phyloP scores from a whole-genome alignment of 2,797 vertebrate genomes.

The Kryptolebias ocellatus region DNA sequence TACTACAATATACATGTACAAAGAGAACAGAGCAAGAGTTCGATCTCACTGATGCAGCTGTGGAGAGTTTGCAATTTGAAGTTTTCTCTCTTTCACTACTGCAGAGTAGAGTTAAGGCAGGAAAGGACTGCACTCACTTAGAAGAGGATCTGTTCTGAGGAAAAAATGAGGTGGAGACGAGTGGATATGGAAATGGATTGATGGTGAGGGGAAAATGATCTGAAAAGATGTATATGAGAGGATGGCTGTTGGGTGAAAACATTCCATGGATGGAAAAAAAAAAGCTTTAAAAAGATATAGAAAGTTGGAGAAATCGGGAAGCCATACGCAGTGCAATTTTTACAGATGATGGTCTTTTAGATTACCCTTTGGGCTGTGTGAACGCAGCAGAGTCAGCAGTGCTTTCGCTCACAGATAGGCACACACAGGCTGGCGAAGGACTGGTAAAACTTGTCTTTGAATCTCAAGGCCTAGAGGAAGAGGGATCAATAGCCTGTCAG shows the following conservation, averaged over 20 bases:
- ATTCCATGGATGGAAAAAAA: conserved; percentile 12
- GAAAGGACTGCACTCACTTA: conserved; percentile 19
- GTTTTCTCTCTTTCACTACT: conserved; percentile 32
- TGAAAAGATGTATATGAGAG: conserved; percentile 33
- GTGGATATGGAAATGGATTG: conserved; percentile 17
- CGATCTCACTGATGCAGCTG: conserved; percentile 59
- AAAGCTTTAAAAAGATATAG: background rate
- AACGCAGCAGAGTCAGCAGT: conserved; percentile 51
- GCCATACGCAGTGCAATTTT: conserved; percentile 32
- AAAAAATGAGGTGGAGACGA: conserved; percentile 27
- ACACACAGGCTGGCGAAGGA: conserved; percentile 4
- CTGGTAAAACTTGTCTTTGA: conserved; percentile 14
- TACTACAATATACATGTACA: conserved; percentile 25
- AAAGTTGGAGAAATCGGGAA: background rate
- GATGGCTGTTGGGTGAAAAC: conserved; percentile 43
- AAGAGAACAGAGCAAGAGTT: background rate
- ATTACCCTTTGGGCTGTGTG: conserved; percentile 31
- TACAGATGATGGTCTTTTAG: conserved; percentile 40
- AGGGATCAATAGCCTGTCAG: conserved; percentile 48
- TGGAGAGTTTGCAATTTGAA: conserved; percentile 54
- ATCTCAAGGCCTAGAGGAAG: conserved; percentile 28
- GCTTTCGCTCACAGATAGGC: conserved; percentile 7
- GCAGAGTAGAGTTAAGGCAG: conserved; percentile 40
- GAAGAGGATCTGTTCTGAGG: conserved; percentile 31
- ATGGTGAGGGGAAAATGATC: conserved; percentile 32